Conservation (phyloP, 2,113 vertebrate genomes). For the Periophthalmodon schlosseri region DNA sequence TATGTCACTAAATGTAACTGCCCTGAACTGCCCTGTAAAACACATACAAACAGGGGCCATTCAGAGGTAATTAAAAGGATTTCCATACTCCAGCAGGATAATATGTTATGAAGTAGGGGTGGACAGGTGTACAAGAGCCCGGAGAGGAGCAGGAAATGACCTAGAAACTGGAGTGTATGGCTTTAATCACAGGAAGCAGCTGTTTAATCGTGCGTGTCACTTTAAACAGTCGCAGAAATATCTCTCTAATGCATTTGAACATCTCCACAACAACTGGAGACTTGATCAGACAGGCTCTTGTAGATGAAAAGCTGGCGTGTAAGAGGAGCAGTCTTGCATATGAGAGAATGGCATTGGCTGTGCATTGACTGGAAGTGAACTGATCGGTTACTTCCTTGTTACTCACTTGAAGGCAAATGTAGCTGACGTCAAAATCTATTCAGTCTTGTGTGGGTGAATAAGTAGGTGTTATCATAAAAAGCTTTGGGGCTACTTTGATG, state of each 20-base stretch:
- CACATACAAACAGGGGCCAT: not conserved
- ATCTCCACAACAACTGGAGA: slow-evolving; percentile 35
- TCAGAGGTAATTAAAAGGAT: slow-evolving; percentile 15
- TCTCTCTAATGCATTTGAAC: slow-evolving; percentile 35
- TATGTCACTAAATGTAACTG: not conserved
- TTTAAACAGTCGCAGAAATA: slow-evolving; percentile 55
- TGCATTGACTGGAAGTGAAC: slow-evolving; percentile 31
- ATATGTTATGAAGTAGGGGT: slow-evolving; percentile 13
- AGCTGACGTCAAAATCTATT: not conserved
- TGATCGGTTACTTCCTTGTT: slow-evolving; percentile 31
- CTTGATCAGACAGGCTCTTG: slow-evolving; percentile 55
- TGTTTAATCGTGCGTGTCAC: slow-evolving; percentile 67
- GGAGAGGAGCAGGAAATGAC: slow-evolving; percentile 36
- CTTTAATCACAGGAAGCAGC: slow-evolving; percentile 69
- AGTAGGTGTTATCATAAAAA: not conserved
- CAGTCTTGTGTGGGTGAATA: not conserved
- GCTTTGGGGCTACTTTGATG: slow-evolving; percentile 9
- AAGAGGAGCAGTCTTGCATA: slow-evolving; percentile 30
- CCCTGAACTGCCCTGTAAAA: not conserved
- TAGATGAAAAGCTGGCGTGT: slow-evolving; percentile 50
- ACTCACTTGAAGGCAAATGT: slow-evolving; percentile 23
- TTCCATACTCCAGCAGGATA: slow-evolving; percentile 10
- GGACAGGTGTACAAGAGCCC: slow-evolving; percentile 39
- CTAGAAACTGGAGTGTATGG: slow-evolving; percentile 46
- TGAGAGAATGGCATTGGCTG: slow-evolving; percentile 33